Conservation (phyloP, 2,113 vertebrate genomes). For the Brachyhypopomus occidentalis region DNA sequence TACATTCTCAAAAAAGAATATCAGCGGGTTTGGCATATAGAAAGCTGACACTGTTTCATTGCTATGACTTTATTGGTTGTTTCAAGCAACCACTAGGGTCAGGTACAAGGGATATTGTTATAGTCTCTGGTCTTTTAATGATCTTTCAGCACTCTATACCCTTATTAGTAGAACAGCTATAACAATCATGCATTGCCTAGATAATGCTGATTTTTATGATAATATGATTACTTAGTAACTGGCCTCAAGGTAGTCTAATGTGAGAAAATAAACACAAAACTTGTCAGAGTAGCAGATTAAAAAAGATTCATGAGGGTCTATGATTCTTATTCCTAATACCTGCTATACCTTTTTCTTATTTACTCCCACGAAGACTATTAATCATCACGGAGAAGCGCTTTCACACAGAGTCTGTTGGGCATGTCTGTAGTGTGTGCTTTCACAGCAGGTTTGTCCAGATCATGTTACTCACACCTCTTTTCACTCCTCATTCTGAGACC, state of each 20-base stretch:
- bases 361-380: not conserved
- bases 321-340: not conserved
- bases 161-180: conserved; percentile 15
- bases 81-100: not conserved
- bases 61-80: not conserved
- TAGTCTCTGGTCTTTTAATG: conserved; percentile 4
- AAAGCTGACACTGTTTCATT: not conserved
- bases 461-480: not conserved
- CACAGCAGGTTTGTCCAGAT: conserved; percentile 1
- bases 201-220: conserved; percentile 39
- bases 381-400: not conserved
- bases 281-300: not conserved
- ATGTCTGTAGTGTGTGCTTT: conserved; percentile 1
- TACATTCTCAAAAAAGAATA: not conserved
- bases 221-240: conserved; percentile 42
- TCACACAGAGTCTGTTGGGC: not conserved
- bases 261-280: not conserved
- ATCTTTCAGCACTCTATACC: conserved; percentile 7
- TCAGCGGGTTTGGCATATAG: not conserved
- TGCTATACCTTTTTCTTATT: not conserved
- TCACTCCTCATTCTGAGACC: not conserved
- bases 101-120: not conserved
- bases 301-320: not conserved
- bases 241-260: not conserved
- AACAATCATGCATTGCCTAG: conserved; percentile 10